phyloP scores from a whole-genome alignment of 2,797 vertebrate species.

The Platalea minor region DNA sequence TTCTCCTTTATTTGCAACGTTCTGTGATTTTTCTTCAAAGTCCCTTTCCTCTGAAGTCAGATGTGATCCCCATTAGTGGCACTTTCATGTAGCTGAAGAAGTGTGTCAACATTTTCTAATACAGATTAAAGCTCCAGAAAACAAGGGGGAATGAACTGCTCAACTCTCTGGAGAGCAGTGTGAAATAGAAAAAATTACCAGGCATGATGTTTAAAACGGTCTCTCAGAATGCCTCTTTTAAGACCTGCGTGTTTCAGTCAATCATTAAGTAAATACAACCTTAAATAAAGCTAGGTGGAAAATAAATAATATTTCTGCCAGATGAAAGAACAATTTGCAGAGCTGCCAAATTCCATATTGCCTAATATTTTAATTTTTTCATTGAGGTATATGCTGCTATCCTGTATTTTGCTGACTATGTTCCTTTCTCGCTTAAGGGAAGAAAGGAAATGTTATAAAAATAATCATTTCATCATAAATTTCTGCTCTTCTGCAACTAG shows the following conservation, averaged over 20 bases:
- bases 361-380: not conserved
- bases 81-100: slow-evolving; percentile 26
- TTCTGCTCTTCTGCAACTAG: not conserved
- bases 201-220: not conserved
- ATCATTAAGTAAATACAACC: not conserved
- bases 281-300: not conserved
- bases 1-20: not conserved
- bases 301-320: not conserved
- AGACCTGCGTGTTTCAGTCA: not conserved
- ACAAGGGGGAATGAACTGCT: not conserved
- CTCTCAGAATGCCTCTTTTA: not conserved
- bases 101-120: not conserved
- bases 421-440: not conserved
- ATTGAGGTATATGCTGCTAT: not conserved
- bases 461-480: not conserved
- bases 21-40: slow-evolving; percentile 47
- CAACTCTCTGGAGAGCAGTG: not conserved
- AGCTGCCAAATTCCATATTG: not conserved
- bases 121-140: slow-evolving; percentile 40
- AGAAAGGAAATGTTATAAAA: not conserved
- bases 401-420: not conserved
- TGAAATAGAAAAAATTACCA: not conserved
- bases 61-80: not conserved
- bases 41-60: slow-evolving; percentile 7
- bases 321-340: not conserved